Base-by-base conservation (phyloP, 2,888 invertebrate genomes). In the Diaprepes abbreviatus region DNA sequence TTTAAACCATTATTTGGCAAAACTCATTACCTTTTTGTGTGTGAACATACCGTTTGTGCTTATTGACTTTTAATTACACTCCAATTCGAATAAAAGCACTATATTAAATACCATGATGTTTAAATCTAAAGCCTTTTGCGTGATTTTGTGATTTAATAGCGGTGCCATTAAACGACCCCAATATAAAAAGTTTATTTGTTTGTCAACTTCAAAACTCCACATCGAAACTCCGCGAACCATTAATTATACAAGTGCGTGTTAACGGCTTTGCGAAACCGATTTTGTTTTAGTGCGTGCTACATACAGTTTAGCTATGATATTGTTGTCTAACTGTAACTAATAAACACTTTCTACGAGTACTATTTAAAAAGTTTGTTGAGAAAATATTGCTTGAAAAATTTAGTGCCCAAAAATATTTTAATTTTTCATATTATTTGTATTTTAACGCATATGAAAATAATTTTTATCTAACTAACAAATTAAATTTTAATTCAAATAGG, bases 211-310 rank as follows among this genome's bases (percentile, higher is more conserved):
- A 38, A 52, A 36, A 28, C 43, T 28, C 43, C 31, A 38, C 17
- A 45, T n/a, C 55, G 36, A 17, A 38, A 55, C 55, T 36, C 33
- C 33, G 40, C n/a, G 31, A 35, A 35, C 24, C 58, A 66, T 58
- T 66, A 66, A 48, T 66, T 66, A 50, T 43, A 24, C 31, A 16
- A 16, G 60, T 67, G 67, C 67, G 67, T 67, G 67, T 60, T 67
- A 67, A 62, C 60, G 55, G 59, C 40, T 14, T 24, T 24, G 43
- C 40, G 19, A 21, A 54, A 54, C 60, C 59, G 52, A 60, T 67
- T 60, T 60, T 24, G 59, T 14, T 33, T 19, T 52, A 33, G 43
- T 67, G 60, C 60, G 67, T 67, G 54, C 38, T 59, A 45, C 14
- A 40, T 54, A 31, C 40, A 60, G 59, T 52, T 54, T 48, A 59